A percentile compares a stretch with the other conserved stretches of the same genome.
Evolutionary conservation across 2,113 vertebrate genomes (phyloP).

Genomic region (Petrocephalus zakoni): DNA sequence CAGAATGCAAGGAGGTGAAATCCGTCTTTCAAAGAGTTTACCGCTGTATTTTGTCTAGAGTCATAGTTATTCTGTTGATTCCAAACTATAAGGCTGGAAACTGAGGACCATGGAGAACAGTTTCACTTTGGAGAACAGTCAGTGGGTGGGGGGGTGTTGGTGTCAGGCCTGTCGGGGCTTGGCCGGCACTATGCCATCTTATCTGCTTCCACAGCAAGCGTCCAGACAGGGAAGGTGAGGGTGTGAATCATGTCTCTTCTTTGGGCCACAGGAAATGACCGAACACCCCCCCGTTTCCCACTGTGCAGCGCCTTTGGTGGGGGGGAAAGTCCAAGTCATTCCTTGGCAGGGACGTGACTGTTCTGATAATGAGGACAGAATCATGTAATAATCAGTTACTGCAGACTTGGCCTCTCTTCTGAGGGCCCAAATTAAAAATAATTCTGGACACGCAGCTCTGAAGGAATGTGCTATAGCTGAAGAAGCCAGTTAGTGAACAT

Average conservation of each 20-base stretch:
- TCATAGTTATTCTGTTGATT: neutral
- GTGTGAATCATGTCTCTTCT: constrained; percentile 34
- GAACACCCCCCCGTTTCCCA: constrained; percentile 19
- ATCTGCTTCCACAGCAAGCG: neutral
- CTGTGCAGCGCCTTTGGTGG: constrained; percentile 24
- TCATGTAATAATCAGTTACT: constrained; percentile 37
- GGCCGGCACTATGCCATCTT: neutral
- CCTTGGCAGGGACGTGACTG: constrained; percentile 25
- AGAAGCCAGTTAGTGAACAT: constrained; percentile 50
- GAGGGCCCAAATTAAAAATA: constrained; percentile 45
- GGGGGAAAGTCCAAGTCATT: constrained; percentile 26
- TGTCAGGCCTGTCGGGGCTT: neutral
- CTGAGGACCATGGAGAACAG: neutral
- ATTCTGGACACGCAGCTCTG: constrained; percentile 38
- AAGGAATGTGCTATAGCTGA: constrained; percentile 39
- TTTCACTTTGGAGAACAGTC: neutral
- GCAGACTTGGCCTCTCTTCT: constrained; percentile 41
- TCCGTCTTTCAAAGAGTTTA: neutral
- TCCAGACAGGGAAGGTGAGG: neutral
- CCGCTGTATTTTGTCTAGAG: neutral
- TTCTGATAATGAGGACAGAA: constrained; percentile 46
- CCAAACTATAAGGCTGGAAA: neutral
- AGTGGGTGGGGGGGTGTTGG: neutral
- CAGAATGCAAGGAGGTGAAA: neutral
- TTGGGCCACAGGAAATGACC: constrained; percentile 29